phyloP scores from a whole-genome alignment of 2,113 vertebrate species.

The Phaethon lepturus region DNA sequence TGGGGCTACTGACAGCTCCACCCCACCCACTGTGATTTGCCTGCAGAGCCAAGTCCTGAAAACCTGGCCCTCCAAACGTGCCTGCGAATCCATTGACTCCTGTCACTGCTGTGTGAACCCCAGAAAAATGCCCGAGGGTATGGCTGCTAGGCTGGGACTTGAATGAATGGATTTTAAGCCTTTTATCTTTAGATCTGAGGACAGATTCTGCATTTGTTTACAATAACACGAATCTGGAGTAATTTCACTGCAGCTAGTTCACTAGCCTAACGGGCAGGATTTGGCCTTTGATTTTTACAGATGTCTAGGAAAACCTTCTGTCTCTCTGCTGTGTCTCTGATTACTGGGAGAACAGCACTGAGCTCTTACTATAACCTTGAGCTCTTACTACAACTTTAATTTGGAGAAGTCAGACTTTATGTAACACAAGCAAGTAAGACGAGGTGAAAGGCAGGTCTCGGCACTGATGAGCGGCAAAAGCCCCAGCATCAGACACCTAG shows the following conservation, averaged over 20 bases:
- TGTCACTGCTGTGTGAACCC: not conserved
- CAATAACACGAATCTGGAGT: not conserved
- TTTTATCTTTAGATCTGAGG: not conserved
- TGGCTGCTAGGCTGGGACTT: not conserved
- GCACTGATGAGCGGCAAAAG: no score
- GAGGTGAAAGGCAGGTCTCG: accelerated
- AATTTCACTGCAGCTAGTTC: not conserved
- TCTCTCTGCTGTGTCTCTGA: not conserved
- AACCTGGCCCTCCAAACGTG: not conserved
- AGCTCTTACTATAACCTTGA: not conserved
- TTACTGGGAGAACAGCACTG: accelerated
- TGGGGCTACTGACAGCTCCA: not conserved
- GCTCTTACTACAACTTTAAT: accelerated
- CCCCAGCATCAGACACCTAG: not conserved
- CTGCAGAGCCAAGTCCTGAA: not conserved
- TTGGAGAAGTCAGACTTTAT: not conserved
- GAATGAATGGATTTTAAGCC: not conserved
- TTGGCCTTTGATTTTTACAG: not conserved
- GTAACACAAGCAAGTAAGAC: no score
- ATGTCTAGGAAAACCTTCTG: not conserved
- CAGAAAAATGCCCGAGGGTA: accelerated
- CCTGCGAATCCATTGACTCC: not conserved
- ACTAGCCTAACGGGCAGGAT: not conserved
- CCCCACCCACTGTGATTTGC: not conserved
- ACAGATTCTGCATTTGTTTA: not conserved